phyloP scores from a whole-genome alignment of 1,140 invertebrate species.

The Neotoxoptera formosana region DNA sequence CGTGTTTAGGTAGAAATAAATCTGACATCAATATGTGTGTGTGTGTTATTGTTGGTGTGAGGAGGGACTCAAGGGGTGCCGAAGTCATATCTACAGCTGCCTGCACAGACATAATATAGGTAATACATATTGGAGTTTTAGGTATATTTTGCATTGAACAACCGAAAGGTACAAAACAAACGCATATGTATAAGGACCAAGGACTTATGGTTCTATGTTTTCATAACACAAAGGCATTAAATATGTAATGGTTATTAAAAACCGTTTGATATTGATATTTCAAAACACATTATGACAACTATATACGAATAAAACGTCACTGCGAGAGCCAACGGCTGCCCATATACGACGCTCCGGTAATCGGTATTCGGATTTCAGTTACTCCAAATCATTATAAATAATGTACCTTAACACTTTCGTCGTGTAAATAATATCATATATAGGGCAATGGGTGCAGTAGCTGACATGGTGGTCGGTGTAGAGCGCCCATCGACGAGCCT shows the following conservation, averaged over 20 bases:
- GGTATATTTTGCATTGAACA: background rate
- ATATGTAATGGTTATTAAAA: background rate
- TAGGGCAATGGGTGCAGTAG: background rate
- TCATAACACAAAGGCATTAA: too few species aligned
- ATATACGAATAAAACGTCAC: background rate
- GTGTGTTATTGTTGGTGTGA: background rate
- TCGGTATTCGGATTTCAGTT: too few species aligned
- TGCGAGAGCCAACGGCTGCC: too few species aligned
- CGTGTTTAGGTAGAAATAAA: background rate
- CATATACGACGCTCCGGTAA: background rate
- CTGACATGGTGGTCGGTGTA: background rate
- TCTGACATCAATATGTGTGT: background rate
- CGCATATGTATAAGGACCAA: background rate
- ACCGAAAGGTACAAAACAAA: background rate
- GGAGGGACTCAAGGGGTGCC: background rate
- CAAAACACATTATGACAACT: background rate
- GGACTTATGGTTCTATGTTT: background rate
- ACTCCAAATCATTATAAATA: too few species aligned
- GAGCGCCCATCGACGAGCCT: background rate
- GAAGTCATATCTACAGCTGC: background rate
- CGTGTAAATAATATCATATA: background rate
- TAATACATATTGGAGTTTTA: background rate
- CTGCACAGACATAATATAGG: background rate
- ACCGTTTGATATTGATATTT: background rate
- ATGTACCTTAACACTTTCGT: background rate